These are phyloP conservation scores for Catostomus latipinnis DNA, from an alignment of 2,797 vertebrate species.

Conservation along the genomic window DNA sequence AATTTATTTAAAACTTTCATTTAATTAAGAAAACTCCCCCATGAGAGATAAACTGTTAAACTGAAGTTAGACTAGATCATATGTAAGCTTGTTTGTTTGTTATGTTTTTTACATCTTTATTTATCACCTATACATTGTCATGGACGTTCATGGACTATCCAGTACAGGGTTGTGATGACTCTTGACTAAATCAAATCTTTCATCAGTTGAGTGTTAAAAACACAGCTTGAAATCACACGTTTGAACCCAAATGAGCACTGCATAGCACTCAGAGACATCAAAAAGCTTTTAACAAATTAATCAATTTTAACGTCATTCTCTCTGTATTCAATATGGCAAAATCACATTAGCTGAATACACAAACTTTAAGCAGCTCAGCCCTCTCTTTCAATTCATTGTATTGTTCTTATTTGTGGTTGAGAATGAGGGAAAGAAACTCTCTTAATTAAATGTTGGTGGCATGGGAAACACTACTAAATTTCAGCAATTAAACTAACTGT, in stretches of 20 bases:
- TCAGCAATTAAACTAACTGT: slow-evolving; percentile 2
- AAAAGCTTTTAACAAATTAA: slow-evolving; percentile 16
- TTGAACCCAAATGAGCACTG: slow-evolving; percentile 2
- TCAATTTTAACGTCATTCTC: not conserved
- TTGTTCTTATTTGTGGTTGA: slow-evolving; percentile 29
- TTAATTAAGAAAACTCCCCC: too few relatives aligned
- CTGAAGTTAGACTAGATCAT: not conserved
- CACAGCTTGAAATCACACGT: slow-evolving; percentile 11
- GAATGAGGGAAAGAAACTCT: slow-evolving; percentile 21
- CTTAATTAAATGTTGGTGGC: not conserved
- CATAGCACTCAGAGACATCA: not conserved
- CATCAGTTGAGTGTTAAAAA: slow-evolving; percentile 1
- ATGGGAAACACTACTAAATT: slow-evolving; percentile 32
- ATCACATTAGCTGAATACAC: slow-evolving; percentile 28
- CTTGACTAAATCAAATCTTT: slow-evolving; percentile 20
- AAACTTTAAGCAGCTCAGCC: slow-evolving; percentile 3
- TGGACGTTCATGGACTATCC: slow-evolving; percentile 8
- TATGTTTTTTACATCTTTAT: slow-evolving; percentile 45
- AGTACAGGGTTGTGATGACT: not conserved
- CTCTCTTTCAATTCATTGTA: not conserved
- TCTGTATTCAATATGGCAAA: not conserved
- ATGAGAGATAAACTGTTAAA: too few relatives aligned
- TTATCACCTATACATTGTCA: slow-evolving; percentile 50
- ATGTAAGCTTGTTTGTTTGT: slow-evolving; percentile 29
- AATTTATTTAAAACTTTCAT: too few relatives aligned